Evolutionary conservation across 2,797 vertebrate genomes (phyloP), one percentile per base, ranked within the genome.

Genomic region (Pantherophis alleghaniensis): DNA sequence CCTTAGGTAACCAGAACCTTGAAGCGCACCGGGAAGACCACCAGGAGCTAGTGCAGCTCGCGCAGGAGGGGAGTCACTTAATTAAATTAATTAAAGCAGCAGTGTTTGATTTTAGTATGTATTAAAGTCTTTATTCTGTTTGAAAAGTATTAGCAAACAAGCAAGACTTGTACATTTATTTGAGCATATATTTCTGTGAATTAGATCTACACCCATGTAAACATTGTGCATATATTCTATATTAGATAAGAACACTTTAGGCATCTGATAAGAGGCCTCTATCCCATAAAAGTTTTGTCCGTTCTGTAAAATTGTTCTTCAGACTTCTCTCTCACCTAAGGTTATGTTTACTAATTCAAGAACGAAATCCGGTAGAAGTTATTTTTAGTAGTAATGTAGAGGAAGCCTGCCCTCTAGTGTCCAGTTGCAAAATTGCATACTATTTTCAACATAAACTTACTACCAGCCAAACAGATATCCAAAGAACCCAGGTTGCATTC

Each of bases 381-480:
- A 37, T 74, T 59, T 83, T n/a, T 56, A 26, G 7, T 32, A 26
- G 56, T 59, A 89, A 2, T 63, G 89, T 96, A 95, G 96, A 94
- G 94, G 92, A 95, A 96, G 92, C 94, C 94, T 93, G 95, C 97
- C 95, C 97, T 97, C 97, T 98, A 94, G 97, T 66, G 97, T 90
- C 88, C 93, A 94, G n/a, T 1, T 32, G 0, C 0, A 37, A 86
- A 16, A 22, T 13, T 0, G 20, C 24, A 13, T 61, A 37, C 20
- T 47, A 83, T 83, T 47, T 42, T 79, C 37, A 79, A 42, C 7
- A 18, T 32, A 42, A 79, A 37, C 13, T 0, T 16, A 69, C 63
- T 32, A 69, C 6, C 66, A 32, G 69, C 32, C 32, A 42, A 37
- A 79, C 20, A 79, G 16, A 79, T 37, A 42, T 4, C 18, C 32